These are phyloP conservation scores for Pachycephus smyrnensis DNA, from an alignment of 2,888 invertebrate species.

Conservation along the genomic window DNA sequence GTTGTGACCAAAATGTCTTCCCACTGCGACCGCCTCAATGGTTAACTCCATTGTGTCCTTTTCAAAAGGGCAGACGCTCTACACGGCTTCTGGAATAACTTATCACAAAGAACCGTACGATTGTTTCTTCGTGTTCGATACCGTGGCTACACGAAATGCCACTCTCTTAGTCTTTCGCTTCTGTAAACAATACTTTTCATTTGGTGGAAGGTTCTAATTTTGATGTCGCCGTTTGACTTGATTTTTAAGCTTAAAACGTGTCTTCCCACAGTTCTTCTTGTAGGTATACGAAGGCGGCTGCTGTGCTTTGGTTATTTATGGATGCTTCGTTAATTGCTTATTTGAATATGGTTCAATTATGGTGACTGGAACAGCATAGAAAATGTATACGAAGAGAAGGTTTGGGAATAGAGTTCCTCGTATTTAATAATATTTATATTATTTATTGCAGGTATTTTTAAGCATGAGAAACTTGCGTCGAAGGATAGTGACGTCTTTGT, in stretches of 20 bases:
- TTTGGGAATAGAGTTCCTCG: background rate
- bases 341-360: background rate
- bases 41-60: slow-evolving; percentile 32
- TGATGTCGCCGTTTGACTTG: background rate
- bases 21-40: slow-evolving; percentile 55
- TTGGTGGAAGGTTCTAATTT: background rate
- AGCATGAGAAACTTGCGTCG: background rate
- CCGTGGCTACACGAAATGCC: slow-evolving; percentile 1
- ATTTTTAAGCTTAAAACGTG: background rate
- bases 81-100: background rate
- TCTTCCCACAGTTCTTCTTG: background rate
- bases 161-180: background rate
- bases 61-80: background rate
- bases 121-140: background rate
- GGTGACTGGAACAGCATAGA: background rate
- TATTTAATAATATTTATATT: background rate
- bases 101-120: background rate
- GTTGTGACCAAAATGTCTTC: slow-evolving; percentile 53
- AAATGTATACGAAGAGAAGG: background rate
- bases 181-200: background rate
- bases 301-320: background rate
- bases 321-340: background rate
- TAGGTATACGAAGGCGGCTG: background rate
- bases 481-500: background rate
- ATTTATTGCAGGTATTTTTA: background rate